Evolutionary conservation across 2,888 invertebrate species (phyloP).

Genomic region (Camponotus fellah): DNA sequence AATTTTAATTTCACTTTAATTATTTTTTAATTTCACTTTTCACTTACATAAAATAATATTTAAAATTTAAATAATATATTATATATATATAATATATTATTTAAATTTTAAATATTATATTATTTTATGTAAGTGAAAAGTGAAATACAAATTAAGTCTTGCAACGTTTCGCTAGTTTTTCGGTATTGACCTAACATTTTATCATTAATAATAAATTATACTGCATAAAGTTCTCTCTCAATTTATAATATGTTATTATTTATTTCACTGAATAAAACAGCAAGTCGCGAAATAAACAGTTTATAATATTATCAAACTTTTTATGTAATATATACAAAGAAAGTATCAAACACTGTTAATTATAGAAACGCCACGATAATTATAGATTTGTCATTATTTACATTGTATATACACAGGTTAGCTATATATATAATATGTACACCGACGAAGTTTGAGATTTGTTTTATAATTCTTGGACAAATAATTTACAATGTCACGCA

Average conservation of each 20-base stretch:
- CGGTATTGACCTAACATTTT: not conserved
- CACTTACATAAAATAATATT: not conserved
- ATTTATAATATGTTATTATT: not conserved
- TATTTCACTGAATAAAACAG: not conserved
- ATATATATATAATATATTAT: too few relatives aligned
- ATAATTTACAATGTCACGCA: not conserved
- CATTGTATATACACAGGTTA: slow-evolving; percentile 43
- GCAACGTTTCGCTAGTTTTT: not conserved
- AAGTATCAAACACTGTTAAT: not conserved
- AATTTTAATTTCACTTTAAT: too few relatives aligned
- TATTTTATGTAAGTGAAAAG: not conserved
- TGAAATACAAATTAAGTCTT: not conserved
- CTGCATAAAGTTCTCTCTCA: not conserved
- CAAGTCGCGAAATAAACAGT: not conserved
- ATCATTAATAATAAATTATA: not conserved
- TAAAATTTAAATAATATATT: not conserved
- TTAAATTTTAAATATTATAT: not conserved
- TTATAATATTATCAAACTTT: not conserved
- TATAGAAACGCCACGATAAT: slow-evolving; percentile 13
- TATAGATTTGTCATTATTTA: slow-evolving; percentile 44
- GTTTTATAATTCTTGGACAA: not conserved
- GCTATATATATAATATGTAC: slow-evolving; percentile 28
- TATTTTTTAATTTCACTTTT: too few relatives aligned
- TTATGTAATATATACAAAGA: not conserved
- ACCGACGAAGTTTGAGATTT: slow-evolving; percentile 23